A percentile compares a stretch with the other conserved stretches of the same genome.
Evolutionary conservation across 1,140 invertebrate genomes (phyloP).

Genomic region (Zaprionus gabonicus): DNA sequence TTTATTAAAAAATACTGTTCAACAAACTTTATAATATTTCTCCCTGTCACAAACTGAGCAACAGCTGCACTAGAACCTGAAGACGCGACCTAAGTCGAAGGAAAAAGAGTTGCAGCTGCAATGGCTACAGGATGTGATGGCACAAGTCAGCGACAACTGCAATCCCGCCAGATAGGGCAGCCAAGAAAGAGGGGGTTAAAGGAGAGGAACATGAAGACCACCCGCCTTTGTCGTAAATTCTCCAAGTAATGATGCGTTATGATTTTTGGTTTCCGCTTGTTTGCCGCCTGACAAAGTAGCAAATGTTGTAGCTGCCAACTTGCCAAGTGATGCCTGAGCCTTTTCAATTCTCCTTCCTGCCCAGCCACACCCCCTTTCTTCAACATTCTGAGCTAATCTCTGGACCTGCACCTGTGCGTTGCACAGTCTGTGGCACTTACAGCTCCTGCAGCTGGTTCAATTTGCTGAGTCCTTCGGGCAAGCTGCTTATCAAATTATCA

Average conservation of each 20-base stretch:
- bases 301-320: conserved; percentile 61
- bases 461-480: conserved; percentile 88
- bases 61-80: not conserved
- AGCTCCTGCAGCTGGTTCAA: conserved; percentile 89
- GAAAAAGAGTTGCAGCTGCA: conserved; percentile 38
- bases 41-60: not conserved
- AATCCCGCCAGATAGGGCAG: not conserved
- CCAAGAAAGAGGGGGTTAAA: too few relatives aligned
- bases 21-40: not conserved
- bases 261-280: conserved; percentile 80
- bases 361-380: not conserved
- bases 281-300: conserved; percentile 68
- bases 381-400: conserved; percentile 36
- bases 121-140: conserved; percentile 50
- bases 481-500: conserved; percentile 89
- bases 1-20: too few relatives aligned
- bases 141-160: conserved; percentile 33
- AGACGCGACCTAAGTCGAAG: not conserved
- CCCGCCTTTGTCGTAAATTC: conserved; percentile 66
- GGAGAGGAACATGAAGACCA: not conserved
- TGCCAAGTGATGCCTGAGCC: conserved; percentile 37
- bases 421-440: conserved; percentile 85
- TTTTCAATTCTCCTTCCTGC: too few relatives aligned
- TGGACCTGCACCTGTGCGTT: conserved; percentile 42
- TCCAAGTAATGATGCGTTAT: conserved; percentile 83